These are phyloP conservation scores for Trichechus manatus DNA, from an alignment of 2,113 vertebrate species.

Conservation along the genomic window DNA sequence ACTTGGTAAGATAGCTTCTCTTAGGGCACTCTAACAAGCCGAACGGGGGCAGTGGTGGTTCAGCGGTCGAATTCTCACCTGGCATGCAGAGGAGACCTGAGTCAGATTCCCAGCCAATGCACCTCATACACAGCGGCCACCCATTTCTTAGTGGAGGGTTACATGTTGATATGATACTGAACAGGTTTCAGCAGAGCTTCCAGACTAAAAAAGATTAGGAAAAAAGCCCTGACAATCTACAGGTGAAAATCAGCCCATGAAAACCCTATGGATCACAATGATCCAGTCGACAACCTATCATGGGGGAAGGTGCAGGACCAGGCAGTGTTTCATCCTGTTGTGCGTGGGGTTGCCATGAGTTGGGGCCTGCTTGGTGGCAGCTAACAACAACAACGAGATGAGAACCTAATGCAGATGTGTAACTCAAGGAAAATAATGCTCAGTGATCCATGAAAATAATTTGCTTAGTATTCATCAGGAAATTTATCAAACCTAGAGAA, in stretches of 20 bases:
- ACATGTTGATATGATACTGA: background rate
- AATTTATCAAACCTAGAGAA: background rate
- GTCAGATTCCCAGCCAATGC: background rate
- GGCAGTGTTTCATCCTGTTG: background rate
- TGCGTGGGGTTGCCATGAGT: background rate
- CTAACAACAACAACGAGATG: background rate
- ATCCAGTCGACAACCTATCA: background rate
- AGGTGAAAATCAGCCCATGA: background rate
- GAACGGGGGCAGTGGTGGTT: background rate
- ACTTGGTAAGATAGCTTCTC: background rate
- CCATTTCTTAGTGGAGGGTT: background rate
- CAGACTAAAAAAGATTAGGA: background rate
- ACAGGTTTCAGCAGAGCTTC: background rate
- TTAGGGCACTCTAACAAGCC: background rate
- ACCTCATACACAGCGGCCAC: background rate
- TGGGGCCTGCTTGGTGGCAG: background rate
- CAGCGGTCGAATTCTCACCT: background rate
- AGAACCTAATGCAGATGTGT: background rate
- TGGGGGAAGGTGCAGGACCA: background rate
- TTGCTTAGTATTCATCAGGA: background rate
- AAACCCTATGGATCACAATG: background rate
- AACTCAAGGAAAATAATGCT: background rate
- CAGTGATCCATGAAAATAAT: background rate
- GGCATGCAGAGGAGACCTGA: background rate
- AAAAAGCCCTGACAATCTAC: background rate